A percentile compares a stretch with the other conserved stretches of the same genome.
phyloP scores from a whole-genome alignment of 2,113 vertebrate genomes.

The Paracanthobrama guichenoti region DNA sequence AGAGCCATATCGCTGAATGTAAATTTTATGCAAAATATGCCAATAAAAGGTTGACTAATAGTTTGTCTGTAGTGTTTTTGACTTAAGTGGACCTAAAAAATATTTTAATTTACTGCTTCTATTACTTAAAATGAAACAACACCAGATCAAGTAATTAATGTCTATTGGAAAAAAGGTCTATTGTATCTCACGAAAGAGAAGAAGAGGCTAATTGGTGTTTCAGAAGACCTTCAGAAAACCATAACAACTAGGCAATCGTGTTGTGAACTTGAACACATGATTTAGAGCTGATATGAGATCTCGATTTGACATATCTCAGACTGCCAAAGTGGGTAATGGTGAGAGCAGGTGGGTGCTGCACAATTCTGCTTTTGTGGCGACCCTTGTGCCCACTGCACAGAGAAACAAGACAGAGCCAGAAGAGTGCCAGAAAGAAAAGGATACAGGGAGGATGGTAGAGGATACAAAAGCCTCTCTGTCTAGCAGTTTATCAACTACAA shows the following conservation, averaged over 20 bases:
- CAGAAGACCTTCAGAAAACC: background rate
- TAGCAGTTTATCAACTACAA: conserved; percentile 26
- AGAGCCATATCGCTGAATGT: too few relatives aligned
- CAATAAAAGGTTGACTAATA: too few relatives aligned
- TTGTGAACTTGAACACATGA: conserved; percentile 6
- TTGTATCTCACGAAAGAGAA: background rate
- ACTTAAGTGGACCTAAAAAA: too few relatives aligned
- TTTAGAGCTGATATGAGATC: background rate
- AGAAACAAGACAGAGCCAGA: conserved; percentile 8
- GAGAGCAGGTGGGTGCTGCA: conserved; percentile 27
- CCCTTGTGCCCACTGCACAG: conserved; percentile 3
- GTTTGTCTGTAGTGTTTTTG: too few relatives aligned
- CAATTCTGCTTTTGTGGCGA: conserved; percentile 48
- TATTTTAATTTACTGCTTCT: background rate
- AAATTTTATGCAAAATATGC: too few relatives aligned
- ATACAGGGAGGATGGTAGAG: background rate
- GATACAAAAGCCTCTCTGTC: conserved; percentile 51
- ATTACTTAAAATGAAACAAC: background rate
- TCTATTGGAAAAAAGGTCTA: background rate
- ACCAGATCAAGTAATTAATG: background rate
- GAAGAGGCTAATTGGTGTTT: background rate
- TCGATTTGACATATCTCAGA: conserved; percentile 1
- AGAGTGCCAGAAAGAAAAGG: background rate
- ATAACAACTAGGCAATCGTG: background rate
- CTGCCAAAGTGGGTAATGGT: conserved; percentile 23